A percentile compares a stretch with the other conserved stretches of the same genome.
Evolutionary conservation across 2,113 vertebrate species (phyloP).

Genomic region (Gavialis gangeticus): DNA sequence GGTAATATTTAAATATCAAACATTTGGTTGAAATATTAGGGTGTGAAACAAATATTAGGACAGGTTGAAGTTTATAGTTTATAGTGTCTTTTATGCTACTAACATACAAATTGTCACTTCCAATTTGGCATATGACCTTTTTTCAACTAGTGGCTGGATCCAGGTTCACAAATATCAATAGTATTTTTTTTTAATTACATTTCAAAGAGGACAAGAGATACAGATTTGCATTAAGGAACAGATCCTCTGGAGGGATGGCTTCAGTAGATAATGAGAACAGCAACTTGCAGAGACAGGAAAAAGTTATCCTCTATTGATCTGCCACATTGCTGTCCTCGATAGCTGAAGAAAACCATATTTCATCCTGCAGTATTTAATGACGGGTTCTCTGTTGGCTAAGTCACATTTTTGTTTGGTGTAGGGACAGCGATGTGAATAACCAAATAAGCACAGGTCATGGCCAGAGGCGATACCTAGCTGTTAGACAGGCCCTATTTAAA

Average conservation of each 20-base stretch:
- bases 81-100: neutral
- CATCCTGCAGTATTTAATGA: too few relatives aligned
- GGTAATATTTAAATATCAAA: slow-evolving; percentile 53
- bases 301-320: neutral
- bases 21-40: slow-evolving; percentile 37
- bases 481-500: neutral
- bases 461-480: neutral
- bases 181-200: neutral
- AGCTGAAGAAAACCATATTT: too few relatives aligned
- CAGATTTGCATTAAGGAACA: neutral
- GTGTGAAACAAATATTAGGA: slow-evolving; percentile 39
- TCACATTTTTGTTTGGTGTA: too few relatives aligned
- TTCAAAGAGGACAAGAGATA: neutral
- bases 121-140: neutral
- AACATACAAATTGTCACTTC: neutral
- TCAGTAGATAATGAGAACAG: neutral
- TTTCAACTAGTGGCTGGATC: slow-evolving; percentile 7
- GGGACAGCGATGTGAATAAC: too few relatives aligned
- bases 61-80: slow-evolving; percentile 3
- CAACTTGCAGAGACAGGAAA: neutral
- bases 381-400: too few relatives aligned
- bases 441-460: neutral
- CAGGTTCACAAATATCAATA: neutral
- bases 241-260: neutral
- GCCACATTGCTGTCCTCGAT: too few relatives aligned